Base-by-base conservation (phyloP, 2,113 vertebrate genomes). In the Phocoena sinus region DNA sequence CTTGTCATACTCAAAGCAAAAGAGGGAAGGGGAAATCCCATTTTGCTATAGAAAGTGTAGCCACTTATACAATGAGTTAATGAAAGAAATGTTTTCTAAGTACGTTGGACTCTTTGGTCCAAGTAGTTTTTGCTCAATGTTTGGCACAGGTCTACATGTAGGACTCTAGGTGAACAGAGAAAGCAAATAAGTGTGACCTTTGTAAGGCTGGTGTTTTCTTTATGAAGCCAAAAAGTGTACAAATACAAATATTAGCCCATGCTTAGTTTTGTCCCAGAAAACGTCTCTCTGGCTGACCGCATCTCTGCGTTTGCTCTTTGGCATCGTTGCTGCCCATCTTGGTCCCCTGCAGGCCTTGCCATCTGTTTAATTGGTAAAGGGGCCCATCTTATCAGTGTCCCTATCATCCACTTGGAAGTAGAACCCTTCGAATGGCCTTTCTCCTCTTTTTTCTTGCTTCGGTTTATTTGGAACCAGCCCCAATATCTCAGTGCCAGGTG, bases 111-210 rank as follows among this genome's bases (percentile, higher is more conserved):
- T 96, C 41, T 94, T 82, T 67, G n/a, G 62, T 91, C 63, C 28
- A 58, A 53, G 38, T 68, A 79, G 53, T 58, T 95, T 93, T 95
- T 81, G 87, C 53, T 97, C 28, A 67, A 1, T 92, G 56, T 96
- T 96, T 97, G 96, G 74, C 80, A 36, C 50, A 47, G 33, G 38
- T 87, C 79, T 94, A 31, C 33, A 50, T 53, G 56, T 94, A 84
- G 65, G 62, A 44, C 2, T 36, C 28, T 47, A 70, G 70, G 74
- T 95, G 80, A 90, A 81, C 13, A 94, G 87, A 94, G 70, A 96
- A 96, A 96, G 56, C 92, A 97, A 98, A 97, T 89, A 94, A 86
- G 68, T n/a, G 47, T 96, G 97, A 94, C 95, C 95, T 97, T 97
- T 97, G 68, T 79, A 47, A 84, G 41, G n/a, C 70, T 92, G 83